Conservation (phyloP, 1,140 invertebrate species). For the Drosophila setifemur region DNA sequence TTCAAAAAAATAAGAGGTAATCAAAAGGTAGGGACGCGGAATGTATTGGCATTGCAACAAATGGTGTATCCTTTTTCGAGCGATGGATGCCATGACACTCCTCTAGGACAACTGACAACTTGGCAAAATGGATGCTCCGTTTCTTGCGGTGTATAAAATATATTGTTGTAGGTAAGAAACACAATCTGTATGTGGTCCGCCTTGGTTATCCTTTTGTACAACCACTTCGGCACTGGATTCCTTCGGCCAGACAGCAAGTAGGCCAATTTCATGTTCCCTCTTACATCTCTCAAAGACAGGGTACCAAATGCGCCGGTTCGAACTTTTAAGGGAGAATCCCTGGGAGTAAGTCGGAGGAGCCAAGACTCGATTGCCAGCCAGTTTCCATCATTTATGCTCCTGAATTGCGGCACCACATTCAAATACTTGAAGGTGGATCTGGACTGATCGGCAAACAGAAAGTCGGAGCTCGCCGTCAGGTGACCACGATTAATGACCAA, state of each 20-base stretch:
- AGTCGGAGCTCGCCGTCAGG: slow-evolving; percentile 6
- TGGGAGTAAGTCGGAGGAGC: too few species aligned
- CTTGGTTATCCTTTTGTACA: slow-evolving; percentile 25
- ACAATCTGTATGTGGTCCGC: slow-evolving; percentile 1
- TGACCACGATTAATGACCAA: slow-evolving; percentile 32
- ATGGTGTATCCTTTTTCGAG: too few species aligned
- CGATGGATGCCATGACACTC: too few species aligned
- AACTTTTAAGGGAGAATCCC: background rate
- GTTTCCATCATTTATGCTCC: slow-evolving; percentile 13
- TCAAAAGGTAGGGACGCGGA: too few species aligned
- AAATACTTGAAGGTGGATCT: slow-evolving; percentile 6
- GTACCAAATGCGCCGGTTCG: slow-evolving; percentile 15
- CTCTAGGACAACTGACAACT: background rate
- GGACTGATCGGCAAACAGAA: slow-evolving; percentile 17
- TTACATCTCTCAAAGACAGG: background rate
- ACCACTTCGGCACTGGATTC: slow-evolving; percentile 22
- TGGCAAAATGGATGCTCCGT: background rate
- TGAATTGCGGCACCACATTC: slow-evolving; percentile 32
- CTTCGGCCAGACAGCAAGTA: background rate
- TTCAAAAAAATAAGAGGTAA: too few species aligned
- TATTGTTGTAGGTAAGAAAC: slow-evolving; percentile 24
- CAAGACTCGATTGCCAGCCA: slow-evolving; percentile 21
- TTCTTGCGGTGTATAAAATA: background rate
- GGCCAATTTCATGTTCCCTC: background rate
- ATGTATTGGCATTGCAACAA: background rate